Conservation (phyloP, 2,797 vertebrate species). For the Lemur catta region DNA sequence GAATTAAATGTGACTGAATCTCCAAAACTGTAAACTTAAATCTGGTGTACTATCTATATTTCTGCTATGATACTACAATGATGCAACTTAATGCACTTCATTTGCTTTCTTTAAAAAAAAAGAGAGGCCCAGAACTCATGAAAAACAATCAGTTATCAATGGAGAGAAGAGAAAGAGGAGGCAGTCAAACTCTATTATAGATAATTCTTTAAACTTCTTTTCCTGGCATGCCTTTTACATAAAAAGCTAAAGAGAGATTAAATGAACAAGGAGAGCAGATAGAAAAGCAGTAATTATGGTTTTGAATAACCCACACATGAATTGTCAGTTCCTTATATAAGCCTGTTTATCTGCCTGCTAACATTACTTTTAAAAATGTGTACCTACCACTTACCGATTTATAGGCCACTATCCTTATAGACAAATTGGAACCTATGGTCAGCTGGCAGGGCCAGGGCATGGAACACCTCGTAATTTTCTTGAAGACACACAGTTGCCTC, state of each 20-base stretch:
- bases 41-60: background rate
- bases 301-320: constrained; percentile 23
- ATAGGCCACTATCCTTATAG: constrained; percentile 94
- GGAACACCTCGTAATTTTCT: constrained; percentile 89
- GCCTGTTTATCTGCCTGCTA: background rate
- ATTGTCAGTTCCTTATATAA: constrained; percentile 45
- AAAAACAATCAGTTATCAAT: constrained; percentile 4
- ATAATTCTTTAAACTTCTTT: constrained; percentile 34
- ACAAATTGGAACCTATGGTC: constrained; percentile 92
- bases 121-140: background rate
- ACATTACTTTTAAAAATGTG: constrained; percentile 36
- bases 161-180: background rate
- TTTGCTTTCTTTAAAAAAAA: background rate
- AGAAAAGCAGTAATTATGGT: constrained; percentile 36
- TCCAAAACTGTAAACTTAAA: constrained; percentile 35
- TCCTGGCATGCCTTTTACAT: constrained; percentile 36
- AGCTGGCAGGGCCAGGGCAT: constrained; percentile 92
- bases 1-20: background rate
- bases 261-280: constrained; percentile 40
- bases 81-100: background rate
- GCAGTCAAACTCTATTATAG: background rate
- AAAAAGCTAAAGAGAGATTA: constrained; percentile 49
- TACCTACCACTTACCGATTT: constrained; percentile 91
- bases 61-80: background rate
- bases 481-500: constrained; percentile 92